Conservation (phyloP, 2,888 invertebrate genomes). For the Synanthedon andrenaeformis region DNA sequence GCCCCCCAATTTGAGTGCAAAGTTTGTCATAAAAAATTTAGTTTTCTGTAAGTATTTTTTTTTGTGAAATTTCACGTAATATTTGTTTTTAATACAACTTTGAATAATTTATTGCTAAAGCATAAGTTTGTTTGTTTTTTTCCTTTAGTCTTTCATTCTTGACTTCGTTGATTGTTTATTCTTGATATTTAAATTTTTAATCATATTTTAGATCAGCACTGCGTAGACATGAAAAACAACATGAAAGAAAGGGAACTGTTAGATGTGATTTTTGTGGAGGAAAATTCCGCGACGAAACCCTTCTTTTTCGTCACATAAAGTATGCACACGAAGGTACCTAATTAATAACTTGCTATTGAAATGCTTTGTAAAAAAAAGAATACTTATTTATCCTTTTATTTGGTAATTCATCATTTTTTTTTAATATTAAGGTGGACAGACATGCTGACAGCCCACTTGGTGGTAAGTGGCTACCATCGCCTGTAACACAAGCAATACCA, state of each 20-base stretch:
- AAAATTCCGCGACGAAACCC: slow-evolving; percentile 44
- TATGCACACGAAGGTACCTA: slow-evolving; percentile 65
- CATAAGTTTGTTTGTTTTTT: too few species aligned
- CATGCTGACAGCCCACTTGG: too few species aligned
- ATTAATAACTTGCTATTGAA: slow-evolving; percentile 2
- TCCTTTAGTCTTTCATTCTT: too few species aligned
- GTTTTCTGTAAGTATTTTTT: slow-evolving; percentile 46
- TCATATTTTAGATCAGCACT: slow-evolving; percentile 39
- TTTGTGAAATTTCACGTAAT: too few species aligned
- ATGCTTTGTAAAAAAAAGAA: too few species aligned
- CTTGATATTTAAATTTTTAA: too few species aligned
- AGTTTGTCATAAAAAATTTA: slow-evolving; percentile 55
- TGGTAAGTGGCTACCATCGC: too few species aligned
- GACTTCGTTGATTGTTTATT: not conserved
- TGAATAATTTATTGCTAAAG: too few species aligned
- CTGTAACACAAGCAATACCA: too few species aligned
- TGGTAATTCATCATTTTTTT: not conserved
- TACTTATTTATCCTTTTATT: too few species aligned
- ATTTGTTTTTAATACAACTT: too few species aligned
- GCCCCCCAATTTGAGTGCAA: slow-evolving; percentile 45
- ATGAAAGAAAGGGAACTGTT: slow-evolving; percentile 42
- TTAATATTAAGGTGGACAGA: not conserved
- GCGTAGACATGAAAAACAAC: slow-evolving; percentile 53
- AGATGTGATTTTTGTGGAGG: slow-evolving; percentile 39
- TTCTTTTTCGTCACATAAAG: slow-evolving; percentile 48